Conservation (phyloP, 2,113 vertebrate genomes). For the Oceanodroma tethys region DNA sequence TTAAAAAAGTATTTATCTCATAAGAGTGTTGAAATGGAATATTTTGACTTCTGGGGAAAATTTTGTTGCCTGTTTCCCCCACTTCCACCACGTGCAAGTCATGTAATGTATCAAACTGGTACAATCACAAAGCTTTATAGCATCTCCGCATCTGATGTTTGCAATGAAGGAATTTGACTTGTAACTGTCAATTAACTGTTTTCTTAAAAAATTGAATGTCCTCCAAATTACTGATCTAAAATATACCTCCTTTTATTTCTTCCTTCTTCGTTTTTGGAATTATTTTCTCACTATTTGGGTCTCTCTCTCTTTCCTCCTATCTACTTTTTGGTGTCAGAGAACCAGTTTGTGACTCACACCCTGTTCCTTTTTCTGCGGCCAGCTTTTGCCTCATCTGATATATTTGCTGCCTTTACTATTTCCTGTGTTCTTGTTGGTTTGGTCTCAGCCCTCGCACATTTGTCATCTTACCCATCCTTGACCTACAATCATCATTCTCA, state of each 20-base stretch:
- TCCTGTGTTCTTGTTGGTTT: constrained; percentile 35
- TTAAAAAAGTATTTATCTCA: background rate
- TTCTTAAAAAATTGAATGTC: background rate
- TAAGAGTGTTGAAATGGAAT: background rate
- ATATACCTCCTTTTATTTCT: background rate
- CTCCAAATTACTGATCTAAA: background rate
- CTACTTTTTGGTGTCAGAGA: background rate
- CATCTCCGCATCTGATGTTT: background rate
- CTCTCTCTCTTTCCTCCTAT: background rate
- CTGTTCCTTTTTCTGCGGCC: constrained; percentile 21
- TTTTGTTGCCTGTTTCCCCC: background rate
- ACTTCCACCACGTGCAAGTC: background rate
- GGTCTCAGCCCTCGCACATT: background rate
- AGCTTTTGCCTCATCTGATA: constrained; percentile 19
- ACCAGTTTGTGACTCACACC: constrained; percentile 31
- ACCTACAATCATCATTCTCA: background rate
- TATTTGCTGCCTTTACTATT: constrained; percentile 23
- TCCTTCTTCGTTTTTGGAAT: background rate
- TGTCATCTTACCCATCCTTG: background rate
- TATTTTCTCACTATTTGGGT: background rate
- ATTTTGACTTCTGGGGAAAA: background rate
- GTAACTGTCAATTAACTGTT: background rate
- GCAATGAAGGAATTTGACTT: background rate
- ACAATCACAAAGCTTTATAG: background rate
- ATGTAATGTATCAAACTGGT: background rate